These are phyloP conservation scores for Uropetala carovei DNA, from an alignment of 2,888 invertebrate species.

Conservation along the genomic window DNA sequence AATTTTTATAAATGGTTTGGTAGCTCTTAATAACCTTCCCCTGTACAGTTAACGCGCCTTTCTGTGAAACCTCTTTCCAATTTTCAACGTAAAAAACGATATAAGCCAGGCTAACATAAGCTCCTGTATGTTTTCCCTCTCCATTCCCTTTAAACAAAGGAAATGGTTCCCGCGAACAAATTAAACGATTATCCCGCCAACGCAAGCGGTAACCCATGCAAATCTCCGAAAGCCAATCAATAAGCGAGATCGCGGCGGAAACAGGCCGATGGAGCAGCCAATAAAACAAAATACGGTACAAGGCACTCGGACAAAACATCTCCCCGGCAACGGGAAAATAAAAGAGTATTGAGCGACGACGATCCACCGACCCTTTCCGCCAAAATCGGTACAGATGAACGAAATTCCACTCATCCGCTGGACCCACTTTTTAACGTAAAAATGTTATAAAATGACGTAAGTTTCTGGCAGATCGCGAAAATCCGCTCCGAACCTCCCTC, in stretches of 20 bases:
- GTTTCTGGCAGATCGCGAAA: no score
- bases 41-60: no score
- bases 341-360: not conserved
- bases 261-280: not conserved
- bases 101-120: no score
- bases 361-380: not conserved
- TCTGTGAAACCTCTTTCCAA: no score
- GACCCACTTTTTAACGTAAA: not conserved
- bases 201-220: conserved; percentile 2
- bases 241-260: not conserved
- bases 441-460: no score
- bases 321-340: not conserved
- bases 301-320: not conserved
- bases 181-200: not conserved
- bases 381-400: not conserved
- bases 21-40: no score
- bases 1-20: no score
- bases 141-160: not conserved
- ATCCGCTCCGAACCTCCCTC: no score
- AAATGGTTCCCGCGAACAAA: conserved; percentile 28
- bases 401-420: not conserved
- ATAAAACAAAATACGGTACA: not conserved
- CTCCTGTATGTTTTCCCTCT: not conserved
- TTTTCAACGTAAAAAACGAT: no score
- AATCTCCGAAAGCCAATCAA: not conserved